These are phyloP conservation scores for Aphrocallistes beatrix DNA, from an alignment of 37 sponge, comb jelly and placozoan species.

Conservation along the genomic window DNA sequence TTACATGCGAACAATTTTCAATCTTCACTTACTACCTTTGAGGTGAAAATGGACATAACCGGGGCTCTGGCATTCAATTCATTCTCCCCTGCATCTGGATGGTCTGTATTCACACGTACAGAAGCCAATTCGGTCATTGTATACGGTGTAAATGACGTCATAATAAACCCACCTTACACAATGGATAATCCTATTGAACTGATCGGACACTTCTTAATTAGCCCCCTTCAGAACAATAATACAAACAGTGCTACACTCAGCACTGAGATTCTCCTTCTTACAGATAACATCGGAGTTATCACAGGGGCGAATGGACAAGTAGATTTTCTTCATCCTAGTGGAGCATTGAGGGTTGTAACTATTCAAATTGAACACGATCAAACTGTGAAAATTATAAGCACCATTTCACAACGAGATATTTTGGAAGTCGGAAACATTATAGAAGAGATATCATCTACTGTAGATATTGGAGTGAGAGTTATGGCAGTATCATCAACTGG, in stretches of 20 bases:
- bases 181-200: not conserved
- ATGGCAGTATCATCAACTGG: not conserved
- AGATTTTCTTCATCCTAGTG: not conserved
- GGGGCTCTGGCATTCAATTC: not conserved
- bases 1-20: not conserved
- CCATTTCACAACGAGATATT: not conserved
- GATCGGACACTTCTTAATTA: not conserved
- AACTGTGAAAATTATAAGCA: not conserved
- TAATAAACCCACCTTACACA: not conserved
- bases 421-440: not conserved
- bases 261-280: not conserved
- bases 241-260: not conserved
- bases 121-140: not conserved
- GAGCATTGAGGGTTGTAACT: not conserved
- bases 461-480: not conserved
- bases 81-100: not conserved
- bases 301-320: not conserved
- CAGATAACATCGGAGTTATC: not conserved
- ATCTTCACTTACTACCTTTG: not conserved
- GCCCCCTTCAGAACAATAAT: not conserved
- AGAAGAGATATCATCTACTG: not conserved
- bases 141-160: slow-evolving; percentile 13
- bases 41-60: not conserved
- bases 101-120: not conserved
- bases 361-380: not conserved